Evolutionary conservation across 1,140 invertebrate genomes (phyloP), one percentile per base, ranked within the genome.

Genomic region (Calosoma granatense): DNA sequence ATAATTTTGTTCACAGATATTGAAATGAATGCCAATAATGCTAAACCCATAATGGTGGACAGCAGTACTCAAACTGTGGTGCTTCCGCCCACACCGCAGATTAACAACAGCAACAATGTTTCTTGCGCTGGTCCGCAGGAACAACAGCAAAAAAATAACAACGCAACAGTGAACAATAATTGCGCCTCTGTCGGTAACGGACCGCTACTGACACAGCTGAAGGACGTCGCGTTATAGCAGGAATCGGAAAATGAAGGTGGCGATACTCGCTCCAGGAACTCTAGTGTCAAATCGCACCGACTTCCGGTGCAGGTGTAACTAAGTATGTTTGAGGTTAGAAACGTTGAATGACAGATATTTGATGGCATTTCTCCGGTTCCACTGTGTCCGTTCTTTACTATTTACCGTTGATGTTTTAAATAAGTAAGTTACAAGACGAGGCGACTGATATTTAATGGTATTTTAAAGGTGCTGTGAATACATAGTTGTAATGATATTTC

Each of bases 221-320:
- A 69, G 23, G 64, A 67, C 39, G 56, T 65, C 11, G 20, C 64
- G 1, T 69, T 68, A 70, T 72, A 72, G 70, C 70, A 70, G 56
- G 57, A 63, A 39, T n/a, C n/a, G n/a, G 17, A 62, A 15, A 56
- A 59, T 12, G 59, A 47, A 47, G 17, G 9, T 17, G 17, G 41
- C 17, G 41, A 47, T 9, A 11, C 41, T 3, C 41, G 61, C n/a
- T 62, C 61, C 22, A 59, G 67, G 55, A 56, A 68, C 51, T 67
- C 67, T 51, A 71, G 70, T 63, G 57, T 69, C 43, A 70, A 68
- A 56, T 65, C 63, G 41, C 56, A 59, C 51, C 57, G 67, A 54
- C 65, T 67, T 60, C 68, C 68, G 9, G 59, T 66, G 39, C 56
- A 65, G 54, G 62, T 65, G 15, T 65, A 63, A 60, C 9, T 47